A percentile compares a stretch with the other conserved stretches of the same genome.
These are phyloP conservation scores for Drosophila ohnishii DNA, from an alignment of 1,140 invertebrate species.

Conservation along the genomic window DNA sequence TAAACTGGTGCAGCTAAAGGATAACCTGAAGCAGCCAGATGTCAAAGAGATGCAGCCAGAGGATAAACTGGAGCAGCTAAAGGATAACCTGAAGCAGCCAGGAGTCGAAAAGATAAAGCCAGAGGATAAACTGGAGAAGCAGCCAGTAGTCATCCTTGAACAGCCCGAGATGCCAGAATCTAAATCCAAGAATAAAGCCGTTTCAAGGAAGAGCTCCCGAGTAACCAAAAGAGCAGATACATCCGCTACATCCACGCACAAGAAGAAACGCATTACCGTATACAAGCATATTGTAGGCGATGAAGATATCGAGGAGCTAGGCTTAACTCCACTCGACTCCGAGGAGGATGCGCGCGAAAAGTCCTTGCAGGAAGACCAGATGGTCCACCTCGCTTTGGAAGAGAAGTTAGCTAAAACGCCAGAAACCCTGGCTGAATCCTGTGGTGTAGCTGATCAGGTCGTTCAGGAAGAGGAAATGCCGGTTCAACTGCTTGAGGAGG, in stretches of 20 bases:
- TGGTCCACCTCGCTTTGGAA: not conserved
- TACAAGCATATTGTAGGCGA: not conserved
- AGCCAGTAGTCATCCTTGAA: not conserved
- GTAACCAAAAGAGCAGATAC: not conserved
- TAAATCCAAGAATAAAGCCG: not conserved
- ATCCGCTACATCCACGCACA: no score
- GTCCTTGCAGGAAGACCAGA: not conserved
- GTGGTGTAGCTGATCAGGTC: not conserved
- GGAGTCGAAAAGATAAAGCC: not conserved
- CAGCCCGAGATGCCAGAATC: not conserved
- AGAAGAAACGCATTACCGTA: not conserved
- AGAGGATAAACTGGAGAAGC: not conserved
- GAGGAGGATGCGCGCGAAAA: not conserved
- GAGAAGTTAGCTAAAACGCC: not conserved
- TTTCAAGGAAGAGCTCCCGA: not conserved
- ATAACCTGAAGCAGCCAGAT: not conserved
- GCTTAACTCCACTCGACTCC: conserved; percentile 31
- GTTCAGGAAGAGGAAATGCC: not conserved
- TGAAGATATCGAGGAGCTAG: conserved; percentile 44
- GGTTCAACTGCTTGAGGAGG: conserved; percentile 2
- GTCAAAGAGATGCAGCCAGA: not conserved
- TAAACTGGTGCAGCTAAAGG: not conserved
- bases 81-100: not conserved
- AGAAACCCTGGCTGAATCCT: not conserved
- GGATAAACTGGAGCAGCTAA: not conserved